A percentile compares a stretch with the other conserved stretches of the same genome.
These are phyloP conservation scores for Drosophila littoralis DNA, from an alignment of 1,140 invertebrate species.

Conservation along the genomic window DNA sequence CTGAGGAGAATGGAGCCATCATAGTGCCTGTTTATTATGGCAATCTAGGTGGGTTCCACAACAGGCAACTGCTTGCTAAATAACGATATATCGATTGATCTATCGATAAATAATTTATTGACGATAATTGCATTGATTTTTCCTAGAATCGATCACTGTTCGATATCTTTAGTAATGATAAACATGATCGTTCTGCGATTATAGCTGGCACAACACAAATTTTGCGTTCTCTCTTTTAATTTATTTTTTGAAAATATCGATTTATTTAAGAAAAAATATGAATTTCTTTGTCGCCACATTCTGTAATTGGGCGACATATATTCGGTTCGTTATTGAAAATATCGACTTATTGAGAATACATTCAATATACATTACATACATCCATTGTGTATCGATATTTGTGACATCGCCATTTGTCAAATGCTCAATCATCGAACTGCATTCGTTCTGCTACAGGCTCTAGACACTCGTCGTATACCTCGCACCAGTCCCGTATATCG, in stretches of 20 bases:
- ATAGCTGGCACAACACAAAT: too few species aligned
- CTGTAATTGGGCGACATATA: too few species aligned
- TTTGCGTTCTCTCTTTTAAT: too few species aligned
- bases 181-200: too few species aligned
- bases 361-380: too few species aligned
- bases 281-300: too few species aligned
- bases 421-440: background rate
- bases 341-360: background rate
- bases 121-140: background rate
- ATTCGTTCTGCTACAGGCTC: conserved; percentile 87
- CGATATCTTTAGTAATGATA: too few species aligned
- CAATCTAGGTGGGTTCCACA: conserved; percentile 87
- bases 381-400: background rate
- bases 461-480: conserved; percentile 96
- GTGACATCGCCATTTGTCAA: background rate
- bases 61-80: background rate
- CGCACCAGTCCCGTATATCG: conserved; percentile 95
- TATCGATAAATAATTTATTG: background rate
- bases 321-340: too few species aligned
- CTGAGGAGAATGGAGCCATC: conserved; percentile 97
- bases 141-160: too few species aligned
- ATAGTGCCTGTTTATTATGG: conserved; percentile 95
- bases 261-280: too few species aligned
- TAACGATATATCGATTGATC: background rate
- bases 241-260: too few species aligned